Base-by-base conservation (phyloP, 2,888 invertebrate genomes). In the Baccha elongata region DNA sequence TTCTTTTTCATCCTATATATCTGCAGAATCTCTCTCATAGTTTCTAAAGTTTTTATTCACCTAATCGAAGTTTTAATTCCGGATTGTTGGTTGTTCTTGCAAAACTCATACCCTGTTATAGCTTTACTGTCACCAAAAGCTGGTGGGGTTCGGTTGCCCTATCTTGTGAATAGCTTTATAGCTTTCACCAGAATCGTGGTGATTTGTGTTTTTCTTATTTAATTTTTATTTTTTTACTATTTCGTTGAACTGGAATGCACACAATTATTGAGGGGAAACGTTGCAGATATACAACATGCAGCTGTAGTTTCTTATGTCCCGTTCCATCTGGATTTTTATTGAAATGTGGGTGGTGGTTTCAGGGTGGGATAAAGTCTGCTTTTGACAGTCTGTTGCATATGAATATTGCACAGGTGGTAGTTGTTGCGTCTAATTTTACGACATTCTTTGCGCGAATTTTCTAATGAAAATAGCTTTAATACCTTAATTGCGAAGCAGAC, bases 1-100 rank as follows among this genome's bases (percentile, higher is more conserved):
- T 29, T 29, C 7, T 44, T 42, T 4, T 26, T 40, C 10, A 40
- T 26, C 11, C 19, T 60, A 17, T 73, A 52, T 62, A 40, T 50
- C 46, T 83, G 78, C 72, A 78, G 73, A 64, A 72, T 64, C 29
- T 32, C 42, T 32, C 40, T 42, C 44, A 15, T 44, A 19, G 26
- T 29, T 71, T 67, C 37, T 67, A 60, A 37, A 60, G 52, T 37
- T 68, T 48, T 50, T 76, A 76, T 67, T 83, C 73, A 50, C 48
- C 62, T 73, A 78, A 83, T 78, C 83, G 78, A 78, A 83, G 67
- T 78, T 83, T 78, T 83, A 64, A 78, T 78, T 73, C 55, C 48
- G 55, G 23, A 58, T 67, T 68, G 60, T 73, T 72, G 26, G 65
- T 52, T 71, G 62, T 58, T 44, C 8, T 32, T 40, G 37, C 13